Base-by-base conservation (phyloP, 2,888 invertebrate genomes). In the Catocala nupta region DNA sequence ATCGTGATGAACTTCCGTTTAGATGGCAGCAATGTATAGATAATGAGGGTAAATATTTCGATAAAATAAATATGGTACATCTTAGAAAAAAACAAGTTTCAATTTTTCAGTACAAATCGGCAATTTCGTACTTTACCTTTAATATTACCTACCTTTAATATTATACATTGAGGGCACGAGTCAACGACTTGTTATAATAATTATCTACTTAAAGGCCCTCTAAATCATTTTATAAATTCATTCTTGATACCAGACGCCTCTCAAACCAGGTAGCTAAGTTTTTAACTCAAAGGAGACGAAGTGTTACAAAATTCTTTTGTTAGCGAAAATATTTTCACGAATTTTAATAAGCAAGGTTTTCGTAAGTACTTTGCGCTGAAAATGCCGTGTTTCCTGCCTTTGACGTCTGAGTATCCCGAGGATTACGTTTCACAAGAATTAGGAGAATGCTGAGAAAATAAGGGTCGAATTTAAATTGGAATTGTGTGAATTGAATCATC, bases 241-340 rank as follows among this genome's bases (percentile, higher is more conserved):
- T 43, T 43, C n/a, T 5, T 7, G 5, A 45, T 45, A 7, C 12
- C 12, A 12, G 12, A 12, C 13, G 7, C 12, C 12, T 43, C 4
- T 45, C 11, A 12, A 7, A n/a, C 12, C 12, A 45, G 45, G 8
- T 45, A 12, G 12, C 45, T 12, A 39, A 39, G 9, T 6, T 6
- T 5, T 16, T 16, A 10, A 1, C 16, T 47, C 16, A 16, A 16
- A 16, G 16, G 16, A 7, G 12, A 11, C 45, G 12, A 45, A 12
- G 45, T 12, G 45, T 45, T 45, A 16, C 16, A 16, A 47, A 47
- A 47, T 47, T 47, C 47, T 47, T 47, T 47, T 47, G 47, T 16
- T 16, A 9, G 5, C 16, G 7, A 16, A 47, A 47, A 47, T 47
- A 47, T 47, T 47, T 47, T 8, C 13, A 47, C 47, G 47, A 47